Evolutionary conservation across 2,113 vertebrate species (phyloP), one percentile per base, ranked within the genome.

Genomic region (Pygoscelis adeliae): DNA sequence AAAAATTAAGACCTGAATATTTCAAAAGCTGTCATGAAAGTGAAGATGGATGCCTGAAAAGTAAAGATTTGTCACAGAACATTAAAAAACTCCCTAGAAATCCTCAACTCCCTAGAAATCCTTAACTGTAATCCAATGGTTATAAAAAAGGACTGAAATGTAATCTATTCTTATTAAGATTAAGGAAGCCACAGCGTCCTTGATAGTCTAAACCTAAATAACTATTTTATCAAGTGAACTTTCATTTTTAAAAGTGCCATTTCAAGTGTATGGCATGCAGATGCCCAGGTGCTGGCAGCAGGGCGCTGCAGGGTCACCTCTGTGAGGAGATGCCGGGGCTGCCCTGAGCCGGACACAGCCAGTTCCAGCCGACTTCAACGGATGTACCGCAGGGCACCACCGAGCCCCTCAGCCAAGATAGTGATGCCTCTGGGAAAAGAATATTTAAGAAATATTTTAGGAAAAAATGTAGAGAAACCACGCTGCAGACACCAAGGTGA

Each of bases 291-390:
- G 6, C 15, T 26, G 44, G 20, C 32, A 11, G 29, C 3, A 2
- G 17, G 47, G 21, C 5, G 4, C 26, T 80, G 10, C 17, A 47
- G 15, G 3, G 17, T 49, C 8, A 34, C 8, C 3, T 32, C 22
- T 78, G 5, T 14, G 23, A 61, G 61, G 6, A 15, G 21, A n/a
- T 23, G 16, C 5, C 0, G 3, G 10, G 20, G 30, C 38, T 78
- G 38, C 9, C 23, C 25, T 0, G 0, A 9, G 38, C 11, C 1
- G 1, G 13, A 15, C 32, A 62, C 6, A 29, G 19, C 4, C 3
- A 0, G 2, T 67, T 52, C 61, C 47, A 65, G 3, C 4, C 3
- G 2, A 4, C 9, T 90, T 13, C 69, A 85, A 3, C 0, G 0
- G 4, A 55, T 2, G 2, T 32, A 29, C 14, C 0, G 0, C 15